Evolutionary conservation across 2,113 vertebrate species (phyloP).

Genomic region (Malurus cyaneus): DNA sequence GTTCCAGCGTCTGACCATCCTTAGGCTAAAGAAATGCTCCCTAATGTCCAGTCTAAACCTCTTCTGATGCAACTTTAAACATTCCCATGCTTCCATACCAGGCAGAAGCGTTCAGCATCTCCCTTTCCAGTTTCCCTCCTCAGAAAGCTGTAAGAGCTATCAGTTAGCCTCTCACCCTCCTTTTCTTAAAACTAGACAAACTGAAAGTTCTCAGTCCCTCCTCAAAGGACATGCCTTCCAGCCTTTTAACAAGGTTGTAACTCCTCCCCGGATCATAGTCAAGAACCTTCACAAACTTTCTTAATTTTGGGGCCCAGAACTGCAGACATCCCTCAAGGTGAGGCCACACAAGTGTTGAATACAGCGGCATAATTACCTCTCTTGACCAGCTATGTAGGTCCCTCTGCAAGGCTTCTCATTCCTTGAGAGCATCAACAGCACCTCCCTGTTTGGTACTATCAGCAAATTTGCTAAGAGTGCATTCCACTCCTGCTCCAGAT

Average conservation of each 20-base stretch:
- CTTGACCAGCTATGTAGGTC: not conserved
- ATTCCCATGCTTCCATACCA: rapidly evolving
- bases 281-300: not conserved
- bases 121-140: not conserved
- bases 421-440: no score
- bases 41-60: not conserved
- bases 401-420: no score
- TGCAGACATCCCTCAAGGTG: not conserved
- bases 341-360: not conserved
- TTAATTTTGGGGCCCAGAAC: not conserved
- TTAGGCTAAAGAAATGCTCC: not conserved
- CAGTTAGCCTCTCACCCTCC: not conserved
- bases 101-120: not conserved
- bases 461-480: no score
- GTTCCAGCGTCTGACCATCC: not conserved
- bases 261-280: not conserved
- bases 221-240: not conserved
- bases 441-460: no score
- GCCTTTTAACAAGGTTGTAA: not conserved
- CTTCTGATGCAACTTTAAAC: not conserved
- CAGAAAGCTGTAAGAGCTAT: not conserved
- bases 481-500: no score
- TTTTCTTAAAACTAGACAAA: not conserved
- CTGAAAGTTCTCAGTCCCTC: not conserved
- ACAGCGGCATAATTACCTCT: rapidly evolving